These are phyloP conservation scores for Oscheius sp. DNA, from an alignment of 2,888 invertebrate species.

Conservation along the genomic window DNA sequence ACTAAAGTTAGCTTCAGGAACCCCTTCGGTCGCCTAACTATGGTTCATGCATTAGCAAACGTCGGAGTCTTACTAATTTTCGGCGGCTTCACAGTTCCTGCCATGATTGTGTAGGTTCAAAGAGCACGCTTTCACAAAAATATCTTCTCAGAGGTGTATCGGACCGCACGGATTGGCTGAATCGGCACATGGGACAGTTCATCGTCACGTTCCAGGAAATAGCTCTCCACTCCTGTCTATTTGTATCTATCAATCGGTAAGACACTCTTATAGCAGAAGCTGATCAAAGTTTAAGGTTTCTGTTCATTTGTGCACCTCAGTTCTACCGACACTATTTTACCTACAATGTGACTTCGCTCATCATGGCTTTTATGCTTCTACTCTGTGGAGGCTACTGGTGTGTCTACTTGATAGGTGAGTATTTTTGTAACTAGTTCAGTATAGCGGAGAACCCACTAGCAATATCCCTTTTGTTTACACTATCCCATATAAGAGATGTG, in stretches of 20 bases:
- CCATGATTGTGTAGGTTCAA: slow-evolving; percentile 16
- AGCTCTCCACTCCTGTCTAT: slow-evolving; percentile 22
- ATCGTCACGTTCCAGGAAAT: slow-evolving; percentile 27
- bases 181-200: slow-evolving; percentile 25
- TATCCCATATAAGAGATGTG: no score
- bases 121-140: background rate
- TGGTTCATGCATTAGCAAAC: slow-evolving; percentile 19
- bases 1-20: slow-evolving; percentile 17
- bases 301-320: slow-evolving; percentile 13
- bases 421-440: background rate
- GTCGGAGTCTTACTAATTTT: slow-evolving; percentile 30
- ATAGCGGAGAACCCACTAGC: background rate
- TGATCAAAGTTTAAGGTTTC: slow-evolving; percentile 3
- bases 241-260: slow-evolving; percentile 31
- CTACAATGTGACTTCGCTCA: slow-evolving; percentile 16
- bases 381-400: slow-evolving; percentile 20
- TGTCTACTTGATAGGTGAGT: slow-evolving; percentile 19
- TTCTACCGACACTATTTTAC: slow-evolving; percentile 13
- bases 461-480: background rate
- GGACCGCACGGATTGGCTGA: background rate
- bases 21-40: slow-evolving; percentile 31
- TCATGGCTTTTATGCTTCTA: slow-evolving; percentile 24
- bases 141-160: slow-evolving; percentile 1
- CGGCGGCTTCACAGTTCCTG: slow-evolving; percentile 13
- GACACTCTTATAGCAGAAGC: background rate